Percentiles rank a stretch among this genome's conserved stretches.
These are phyloP conservation scores for Cryptomyrus ogoouensis DNA, from an alignment of 2,113 vertebrate genomes.

Conservation along the genomic window DNA sequence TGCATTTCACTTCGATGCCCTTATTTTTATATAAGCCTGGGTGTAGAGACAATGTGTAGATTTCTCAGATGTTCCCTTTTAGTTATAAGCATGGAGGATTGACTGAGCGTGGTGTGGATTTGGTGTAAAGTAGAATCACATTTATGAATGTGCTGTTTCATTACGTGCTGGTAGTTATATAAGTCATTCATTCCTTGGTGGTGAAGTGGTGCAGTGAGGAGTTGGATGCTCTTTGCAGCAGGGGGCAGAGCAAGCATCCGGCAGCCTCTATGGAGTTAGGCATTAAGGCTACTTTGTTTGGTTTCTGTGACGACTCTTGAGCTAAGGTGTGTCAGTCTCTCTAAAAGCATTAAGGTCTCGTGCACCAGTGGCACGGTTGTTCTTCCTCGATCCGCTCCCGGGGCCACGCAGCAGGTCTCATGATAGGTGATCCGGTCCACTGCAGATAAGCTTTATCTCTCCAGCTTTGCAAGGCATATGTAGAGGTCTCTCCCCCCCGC, in stretches of 20 bases:
- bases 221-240: background rate
- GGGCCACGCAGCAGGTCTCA: background rate
- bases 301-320: constrained; percentile 17
- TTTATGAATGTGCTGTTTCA: background rate
- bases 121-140: background rate
- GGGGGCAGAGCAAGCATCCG: background rate
- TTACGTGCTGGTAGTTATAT: too few relatives aligned
- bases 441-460: constrained; percentile 7
- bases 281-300: constrained; percentile 26
- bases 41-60: background rate
- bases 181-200: background rate
- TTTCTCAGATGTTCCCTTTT: background rate
- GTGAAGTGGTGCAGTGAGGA: background rate
- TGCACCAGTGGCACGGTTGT: background rate
- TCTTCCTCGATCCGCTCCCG: background rate
- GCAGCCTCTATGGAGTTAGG: background rate
- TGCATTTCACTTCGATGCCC: too few relatives aligned
- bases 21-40: background rate
- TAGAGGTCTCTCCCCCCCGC: background rate
- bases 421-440: constrained; percentile 10
- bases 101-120: background rate
- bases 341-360: constrained; percentile 29
- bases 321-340: background rate
- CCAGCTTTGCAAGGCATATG: background rate
- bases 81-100: background rate